Conservation (phyloP, 1,140 invertebrate genomes). For the Paralvinella palmiformis region DNA sequence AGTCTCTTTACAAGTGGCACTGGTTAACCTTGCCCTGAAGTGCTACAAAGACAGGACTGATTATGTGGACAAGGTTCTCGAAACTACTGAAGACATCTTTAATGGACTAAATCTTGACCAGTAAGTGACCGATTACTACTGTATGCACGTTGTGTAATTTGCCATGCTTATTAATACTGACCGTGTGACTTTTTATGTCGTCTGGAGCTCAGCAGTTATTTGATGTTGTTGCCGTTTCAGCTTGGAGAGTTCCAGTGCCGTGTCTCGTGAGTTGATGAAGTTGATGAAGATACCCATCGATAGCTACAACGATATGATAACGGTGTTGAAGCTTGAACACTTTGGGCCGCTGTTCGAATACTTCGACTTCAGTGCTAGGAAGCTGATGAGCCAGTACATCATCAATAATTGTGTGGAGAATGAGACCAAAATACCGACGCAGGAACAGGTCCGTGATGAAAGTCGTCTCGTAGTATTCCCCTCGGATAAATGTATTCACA, state of each 20-base stretch:
- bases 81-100: conserved; percentile 79
- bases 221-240: conserved; percentile 44
- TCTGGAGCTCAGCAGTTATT: not conserved
- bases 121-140: conserved; percentile 53
- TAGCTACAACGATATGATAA: conserved; percentile 87
- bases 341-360: conserved; percentile 79
- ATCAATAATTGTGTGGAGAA: conserved; percentile 82
- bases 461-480: too few relatives aligned
- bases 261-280: conserved; percentile 85
- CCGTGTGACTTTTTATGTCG: too few relatives aligned
- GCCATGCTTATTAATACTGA: not conserved
- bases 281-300: conserved; percentile 91
- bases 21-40: conserved; percentile 91
- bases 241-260: conserved; percentile 71
- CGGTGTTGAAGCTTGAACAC: conserved; percentile 68
- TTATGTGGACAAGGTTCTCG: conserved; percentile 91
- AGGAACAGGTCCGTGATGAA: conserved; percentile 61
- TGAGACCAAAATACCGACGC: conserved; percentile 78
- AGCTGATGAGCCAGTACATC: conserved; percentile 79
- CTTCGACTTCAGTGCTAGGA: conserved; percentile 84
- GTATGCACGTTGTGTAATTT: not conserved
- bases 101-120: conserved; percentile 69
- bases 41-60: conserved; percentile 91
- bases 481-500: too few relatives aligned
- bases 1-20: conserved; percentile 87